Conservation (phyloP, 2,113 vertebrate genomes). For the Psilopsiagon aymara region DNA sequence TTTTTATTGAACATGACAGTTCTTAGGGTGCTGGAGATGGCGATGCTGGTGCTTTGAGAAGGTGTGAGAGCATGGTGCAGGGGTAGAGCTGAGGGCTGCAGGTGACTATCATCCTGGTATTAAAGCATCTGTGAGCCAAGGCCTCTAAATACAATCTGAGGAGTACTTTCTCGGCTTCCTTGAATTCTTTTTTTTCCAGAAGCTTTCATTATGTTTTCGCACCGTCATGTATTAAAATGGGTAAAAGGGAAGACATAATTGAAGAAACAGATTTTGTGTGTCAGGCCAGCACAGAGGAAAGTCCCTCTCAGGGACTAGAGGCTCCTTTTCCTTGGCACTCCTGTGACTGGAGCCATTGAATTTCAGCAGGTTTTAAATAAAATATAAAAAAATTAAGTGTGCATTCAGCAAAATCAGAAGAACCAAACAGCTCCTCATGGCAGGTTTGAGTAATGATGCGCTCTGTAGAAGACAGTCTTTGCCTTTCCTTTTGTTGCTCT, state of each 20-base stretch:
- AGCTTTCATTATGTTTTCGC: slow-evolving; percentile 31
- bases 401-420: neutral
- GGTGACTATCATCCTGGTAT: neutral
- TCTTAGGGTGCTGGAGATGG: neutral
- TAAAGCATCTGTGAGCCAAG: neutral
- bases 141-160: neutral
- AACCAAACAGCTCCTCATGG: neutral
- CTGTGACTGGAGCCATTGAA: neutral
- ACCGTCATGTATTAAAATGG: neutral
- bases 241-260: slow-evolving; percentile 10
- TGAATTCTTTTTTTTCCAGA: neutral
- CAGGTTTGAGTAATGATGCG: neutral
- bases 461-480: neutral
- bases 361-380: slow-evolving; percentile 7
- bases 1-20: neutral
- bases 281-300: slow-evolving; percentile 3
- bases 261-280: slow-evolving; percentile 39
- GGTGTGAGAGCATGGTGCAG: accelerated
- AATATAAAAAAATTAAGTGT: neutral
- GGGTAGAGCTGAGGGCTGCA: neutral
- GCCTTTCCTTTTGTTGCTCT: neutral
- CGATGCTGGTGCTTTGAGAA: neutral
- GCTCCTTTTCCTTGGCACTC: slow-evolving; percentile 8
- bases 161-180: slow-evolving; percentile 6
- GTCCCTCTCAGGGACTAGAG: neutral